Conservation (phyloP, 2,113 vertebrate genomes). For the Nannospalax galili region DNA sequence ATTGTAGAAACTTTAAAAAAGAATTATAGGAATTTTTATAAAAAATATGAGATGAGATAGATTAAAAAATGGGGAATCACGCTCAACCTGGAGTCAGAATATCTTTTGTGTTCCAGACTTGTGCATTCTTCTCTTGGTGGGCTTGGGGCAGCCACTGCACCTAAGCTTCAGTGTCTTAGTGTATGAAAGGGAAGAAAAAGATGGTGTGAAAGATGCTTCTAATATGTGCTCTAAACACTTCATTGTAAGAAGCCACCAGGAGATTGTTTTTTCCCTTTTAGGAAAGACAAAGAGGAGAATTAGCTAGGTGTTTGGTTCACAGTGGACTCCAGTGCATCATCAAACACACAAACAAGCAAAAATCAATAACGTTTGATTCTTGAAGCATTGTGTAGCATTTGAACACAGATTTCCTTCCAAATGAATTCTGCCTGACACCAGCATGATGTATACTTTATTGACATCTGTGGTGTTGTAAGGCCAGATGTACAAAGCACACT, state of each 20-base stretch:
- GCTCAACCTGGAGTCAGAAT: neutral
- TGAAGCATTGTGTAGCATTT: neutral
- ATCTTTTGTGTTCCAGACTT: neutral
- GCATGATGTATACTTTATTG: neutral
- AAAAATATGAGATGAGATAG: neutral
- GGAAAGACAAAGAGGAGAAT: neutral
- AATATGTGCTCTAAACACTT: neutral
- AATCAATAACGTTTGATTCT: slow-evolving; percentile 42
- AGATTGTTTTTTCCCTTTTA: neutral
- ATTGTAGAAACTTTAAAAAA: neutral
- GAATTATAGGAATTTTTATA: neutral
- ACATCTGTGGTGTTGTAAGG: neutral
- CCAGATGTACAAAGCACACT: slow-evolving; percentile 51
- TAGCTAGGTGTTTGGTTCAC: neutral
- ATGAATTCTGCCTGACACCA: neutral
- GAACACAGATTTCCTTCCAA: neutral
- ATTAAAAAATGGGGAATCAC: neutral
- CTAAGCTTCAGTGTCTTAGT: neutral
- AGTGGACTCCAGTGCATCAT: slow-evolving; percentile 14
- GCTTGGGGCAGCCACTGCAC: neutral
- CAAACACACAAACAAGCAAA: neutral
- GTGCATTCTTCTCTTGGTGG: neutral
- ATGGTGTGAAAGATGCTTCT: neutral
- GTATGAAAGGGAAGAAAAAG: neutral
- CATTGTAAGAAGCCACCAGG: neutral